These are phyloP conservation scores for Turritopsis dohrnii DNA, from an alignment of 30 jellyfish, hydroid and myxozoan genomes.

Conservation along the genomic window DNA sequence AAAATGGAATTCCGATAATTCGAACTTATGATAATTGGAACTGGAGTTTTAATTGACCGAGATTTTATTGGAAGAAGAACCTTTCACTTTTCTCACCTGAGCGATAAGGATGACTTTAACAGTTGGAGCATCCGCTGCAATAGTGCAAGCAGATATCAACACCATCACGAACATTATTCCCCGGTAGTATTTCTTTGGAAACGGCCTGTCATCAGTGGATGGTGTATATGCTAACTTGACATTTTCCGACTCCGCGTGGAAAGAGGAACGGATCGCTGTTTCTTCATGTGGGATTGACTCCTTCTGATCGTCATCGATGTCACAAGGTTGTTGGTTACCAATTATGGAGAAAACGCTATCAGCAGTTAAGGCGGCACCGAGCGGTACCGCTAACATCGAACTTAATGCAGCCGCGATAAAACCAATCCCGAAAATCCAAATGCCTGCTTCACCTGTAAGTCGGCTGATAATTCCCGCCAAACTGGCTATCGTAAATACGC, in stretches of 20 bases:
- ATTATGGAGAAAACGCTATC: slow-evolving; percentile 10
- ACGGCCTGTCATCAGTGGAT: not conserved
- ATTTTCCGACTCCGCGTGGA: not conserved
- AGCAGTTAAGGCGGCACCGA: slow-evolving; percentile 13
- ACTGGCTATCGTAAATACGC: not conserved
- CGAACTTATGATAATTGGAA: too few species aligned
- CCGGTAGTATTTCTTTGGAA: not conserved
- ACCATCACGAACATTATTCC: not conserved
- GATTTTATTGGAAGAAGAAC: too few species aligned
- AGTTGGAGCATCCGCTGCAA: slow-evolving; percentile 13
- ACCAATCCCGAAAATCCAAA: slow-evolving; percentile 3
- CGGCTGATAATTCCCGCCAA: not conserved
- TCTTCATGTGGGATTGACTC: not conserved
- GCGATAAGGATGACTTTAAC: slow-evolving; percentile 15
- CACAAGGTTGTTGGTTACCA: not conserved
- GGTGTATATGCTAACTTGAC: not conserved
- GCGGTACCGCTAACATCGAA: slow-evolving; percentile 10
- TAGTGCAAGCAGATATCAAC: not conserved
- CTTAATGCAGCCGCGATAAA: slow-evolving; percentile 15
- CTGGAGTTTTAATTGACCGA: too few species aligned
- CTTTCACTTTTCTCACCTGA: too few species aligned
- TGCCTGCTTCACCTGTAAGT: slow-evolving; percentile 2
- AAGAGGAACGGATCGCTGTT: not conserved
- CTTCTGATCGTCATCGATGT: too few species aligned
- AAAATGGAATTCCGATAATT: too few species aligned